Conservation (phyloP, 2,113 vertebrate genomes). For the Pygoscelis antarcticus region DNA sequence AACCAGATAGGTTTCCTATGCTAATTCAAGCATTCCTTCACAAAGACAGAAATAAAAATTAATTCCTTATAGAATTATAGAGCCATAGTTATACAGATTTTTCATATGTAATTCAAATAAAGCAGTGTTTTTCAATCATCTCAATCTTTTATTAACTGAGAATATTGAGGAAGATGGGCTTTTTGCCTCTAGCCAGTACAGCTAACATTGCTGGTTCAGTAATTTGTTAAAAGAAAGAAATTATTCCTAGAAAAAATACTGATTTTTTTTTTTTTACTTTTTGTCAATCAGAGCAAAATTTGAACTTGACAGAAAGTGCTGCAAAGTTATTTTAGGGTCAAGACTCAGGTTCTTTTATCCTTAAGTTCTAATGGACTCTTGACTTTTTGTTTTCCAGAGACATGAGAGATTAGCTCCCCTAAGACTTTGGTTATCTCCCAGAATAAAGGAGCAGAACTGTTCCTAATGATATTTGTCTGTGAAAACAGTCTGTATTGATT, state of each 20-base stretch:
- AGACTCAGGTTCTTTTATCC: neutral
- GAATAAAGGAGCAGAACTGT: neutral
- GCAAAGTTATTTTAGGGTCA: neutral
- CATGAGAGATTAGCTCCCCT: neutral
- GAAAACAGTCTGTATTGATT: neutral
- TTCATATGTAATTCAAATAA: neutral
- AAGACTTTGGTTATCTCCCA: neutral
- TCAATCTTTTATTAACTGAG: neutral
- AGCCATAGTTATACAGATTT: neutral
- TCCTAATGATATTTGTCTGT: neutral
- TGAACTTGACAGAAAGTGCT: neutral
- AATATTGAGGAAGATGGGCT: accelerated
- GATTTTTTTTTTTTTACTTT: neutral
- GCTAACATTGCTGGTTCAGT: neutral
- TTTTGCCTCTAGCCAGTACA: neutral
- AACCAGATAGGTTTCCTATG: neutral
- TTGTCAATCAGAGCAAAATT: neutral
- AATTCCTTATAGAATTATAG: neutral
- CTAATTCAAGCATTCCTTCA: neutral
- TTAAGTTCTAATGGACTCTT: neutral
- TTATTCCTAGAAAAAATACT: neutral
- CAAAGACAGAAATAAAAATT: neutral
- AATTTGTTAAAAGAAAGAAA: neutral
- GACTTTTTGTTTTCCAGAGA: neutral
- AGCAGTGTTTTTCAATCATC: neutral